These are phyloP conservation scores for Synanthedon formicaeformis DNA, from an alignment of 2,888 invertebrate species.

Conservation along the genomic window DNA sequence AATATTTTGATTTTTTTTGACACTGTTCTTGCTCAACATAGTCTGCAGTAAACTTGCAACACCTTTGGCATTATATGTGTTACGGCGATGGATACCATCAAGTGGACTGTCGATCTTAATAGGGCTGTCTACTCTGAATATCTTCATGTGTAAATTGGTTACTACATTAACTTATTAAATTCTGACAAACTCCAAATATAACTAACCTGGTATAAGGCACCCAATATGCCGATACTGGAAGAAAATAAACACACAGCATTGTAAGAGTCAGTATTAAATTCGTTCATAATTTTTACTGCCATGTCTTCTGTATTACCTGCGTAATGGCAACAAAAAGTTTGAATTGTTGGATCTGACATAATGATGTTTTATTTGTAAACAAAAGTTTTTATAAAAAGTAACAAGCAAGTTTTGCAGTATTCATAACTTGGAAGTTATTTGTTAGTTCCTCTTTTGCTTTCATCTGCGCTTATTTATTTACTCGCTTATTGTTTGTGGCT, in stretches of 20 bases:
- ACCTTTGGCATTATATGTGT: too few relatives aligned
- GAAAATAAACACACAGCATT: conserved; percentile 81
- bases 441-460: background rate
- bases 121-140: too few relatives aligned
- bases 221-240: conserved; percentile 78
- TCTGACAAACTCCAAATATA: background rate
- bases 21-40: too few relatives aligned
- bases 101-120: too few relatives aligned
- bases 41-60: too few relatives aligned
- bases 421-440: background rate
- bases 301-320: conserved; percentile 74
- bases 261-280: conserved; percentile 81
- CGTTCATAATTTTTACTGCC: conserved; percentile 75
- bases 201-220: conserved; percentile 78
- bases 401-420: background rate
- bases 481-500: too few relatives aligned
- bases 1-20: too few relatives aligned
- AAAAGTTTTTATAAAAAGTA: too few relatives aligned
- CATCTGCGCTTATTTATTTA: too few relatives aligned
- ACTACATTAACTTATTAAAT: background rate
- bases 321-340: conserved; percentile 84
- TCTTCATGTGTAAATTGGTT: too few relatives aligned
- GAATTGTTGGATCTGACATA: conserved; percentile 88
- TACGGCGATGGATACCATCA: too few relatives aligned
- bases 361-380: too few relatives aligned